phyloP scores from a whole-genome alignment of 1,140 invertebrate genomes.

The Eupristina koningsbergeri region DNA sequence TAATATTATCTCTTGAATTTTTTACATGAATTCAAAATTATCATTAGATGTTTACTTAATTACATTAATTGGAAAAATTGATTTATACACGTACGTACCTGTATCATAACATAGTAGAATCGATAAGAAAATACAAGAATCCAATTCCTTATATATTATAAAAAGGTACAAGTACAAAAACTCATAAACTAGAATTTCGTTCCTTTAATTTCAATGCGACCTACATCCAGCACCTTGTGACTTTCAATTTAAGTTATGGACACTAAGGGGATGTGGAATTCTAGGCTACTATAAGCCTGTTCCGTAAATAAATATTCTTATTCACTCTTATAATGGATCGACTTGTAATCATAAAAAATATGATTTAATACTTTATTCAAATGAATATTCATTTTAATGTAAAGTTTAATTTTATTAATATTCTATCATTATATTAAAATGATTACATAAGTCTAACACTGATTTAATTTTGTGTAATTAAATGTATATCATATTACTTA shows the following conservation, averaged over 20 bases:
- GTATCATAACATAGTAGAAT: no score
- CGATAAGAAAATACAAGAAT: no score
- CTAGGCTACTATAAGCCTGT: background rate
- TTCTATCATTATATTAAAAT: background rate
- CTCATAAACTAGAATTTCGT: background rate
- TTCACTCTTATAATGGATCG: background rate
- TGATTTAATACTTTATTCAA: background rate
- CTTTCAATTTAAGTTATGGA: constrained; percentile 30
- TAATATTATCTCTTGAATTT: no score
- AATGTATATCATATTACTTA: no score
- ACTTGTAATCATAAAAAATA: background rate
- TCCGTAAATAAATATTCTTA: constrained; percentile 8
- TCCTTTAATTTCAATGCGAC: constrained; percentile 23
- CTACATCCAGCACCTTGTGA: constrained; percentile 21
- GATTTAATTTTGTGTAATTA: background rate
- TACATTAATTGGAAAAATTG: no score
- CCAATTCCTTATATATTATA: background rate
- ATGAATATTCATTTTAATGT: background rate
- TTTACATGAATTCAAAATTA: no score
- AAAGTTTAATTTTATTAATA: background rate
- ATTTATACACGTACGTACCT: no score
- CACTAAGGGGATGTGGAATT: constrained; percentile 16
- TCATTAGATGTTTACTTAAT: no score
- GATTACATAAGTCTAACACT: background rate
- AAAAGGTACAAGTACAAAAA: background rate